phyloP scores from a whole-genome alignment of 2,888 invertebrate species.

The Cantharis rufa region DNA sequence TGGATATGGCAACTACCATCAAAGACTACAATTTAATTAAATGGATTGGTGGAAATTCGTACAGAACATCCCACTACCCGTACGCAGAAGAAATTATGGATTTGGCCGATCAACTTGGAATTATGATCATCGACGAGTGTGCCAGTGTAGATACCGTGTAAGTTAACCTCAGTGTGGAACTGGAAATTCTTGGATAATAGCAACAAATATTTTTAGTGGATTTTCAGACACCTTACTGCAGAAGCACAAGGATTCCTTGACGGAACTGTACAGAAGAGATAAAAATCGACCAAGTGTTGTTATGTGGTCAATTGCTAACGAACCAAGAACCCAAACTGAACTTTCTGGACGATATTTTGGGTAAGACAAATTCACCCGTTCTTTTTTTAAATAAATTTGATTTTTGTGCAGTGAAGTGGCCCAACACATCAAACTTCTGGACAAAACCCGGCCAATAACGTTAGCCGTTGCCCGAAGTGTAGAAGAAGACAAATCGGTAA shows the following conservation, averaged over 20 bases:
- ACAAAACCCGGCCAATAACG: constrained; percentile 83
- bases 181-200: not conserved
- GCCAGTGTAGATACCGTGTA: constrained; percentile 91
- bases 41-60: constrained; percentile 95
- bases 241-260: constrained; percentile 84
- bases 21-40: constrained; percentile 92
- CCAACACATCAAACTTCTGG: constrained; percentile 75
- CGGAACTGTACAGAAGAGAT: constrained; percentile 86
- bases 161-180: constrained; percentile 47
- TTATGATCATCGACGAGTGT: constrained; percentile 94
- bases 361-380: constrained; percentile 54
- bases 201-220: constrained; percentile 56
- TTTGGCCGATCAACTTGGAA: constrained; percentile 88
- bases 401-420: constrained; percentile 68
- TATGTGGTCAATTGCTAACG: constrained; percentile 97
- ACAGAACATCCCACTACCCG: constrained; percentile 96
- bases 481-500: constrained; percentile 68
- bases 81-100: constrained; percentile 97
- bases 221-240: constrained; percentile 70
- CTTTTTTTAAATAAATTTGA: not conserved
- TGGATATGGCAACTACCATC: constrained; percentile 83
- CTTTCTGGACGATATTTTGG: constrained; percentile 81
- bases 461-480: constrained; percentile 72
- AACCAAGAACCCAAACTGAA: constrained; percentile 76
- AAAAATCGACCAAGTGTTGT: constrained; percentile 94